Evolutionary conservation across 2,113 vertebrate species (phyloP).

Genomic region (Megatriorchis doriae): DNA sequence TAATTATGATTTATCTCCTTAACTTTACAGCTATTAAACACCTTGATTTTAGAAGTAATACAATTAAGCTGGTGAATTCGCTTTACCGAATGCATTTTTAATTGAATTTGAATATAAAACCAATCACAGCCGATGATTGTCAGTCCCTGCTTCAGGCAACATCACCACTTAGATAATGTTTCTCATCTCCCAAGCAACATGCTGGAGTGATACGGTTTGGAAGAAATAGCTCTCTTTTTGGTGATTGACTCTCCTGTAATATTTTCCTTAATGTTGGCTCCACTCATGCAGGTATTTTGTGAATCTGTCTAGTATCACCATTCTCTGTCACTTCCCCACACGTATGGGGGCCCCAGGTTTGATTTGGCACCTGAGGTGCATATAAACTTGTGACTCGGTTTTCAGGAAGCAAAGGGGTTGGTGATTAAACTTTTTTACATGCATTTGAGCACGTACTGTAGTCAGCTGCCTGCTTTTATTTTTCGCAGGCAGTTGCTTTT

Average conservation of each 20-base stretch:
- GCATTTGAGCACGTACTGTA: neutral
- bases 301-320: fast-evolving
- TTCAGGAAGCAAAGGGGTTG: neutral
- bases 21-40: conserved; percentile 2
- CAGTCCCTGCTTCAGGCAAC: neutral
- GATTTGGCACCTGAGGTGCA: neutral
- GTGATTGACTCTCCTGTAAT: neutral
- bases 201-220: neutral
- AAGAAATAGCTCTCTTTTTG: neutral
- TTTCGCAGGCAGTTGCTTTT: neutral
- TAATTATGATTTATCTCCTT: neutral
- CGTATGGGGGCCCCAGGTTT: fast-evolving
- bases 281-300: fast-evolving
- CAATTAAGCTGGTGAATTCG: neutral
- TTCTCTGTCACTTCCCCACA: neutral
- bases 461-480: conserved; percentile 29
- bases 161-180: fast-evolving
- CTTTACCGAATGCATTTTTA: neutral
- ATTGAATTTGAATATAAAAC: neutral
- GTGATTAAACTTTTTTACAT: neutral
- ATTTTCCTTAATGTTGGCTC: neutral
- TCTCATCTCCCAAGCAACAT: neutral
- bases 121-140: neutral
- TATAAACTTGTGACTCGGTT: neutral
- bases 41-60: neutral